Evolutionary conservation across 30 jellyfish, hydroid and myxozoan genomes (phyloP).

Genomic region (Cassiopea andromeda): DNA sequence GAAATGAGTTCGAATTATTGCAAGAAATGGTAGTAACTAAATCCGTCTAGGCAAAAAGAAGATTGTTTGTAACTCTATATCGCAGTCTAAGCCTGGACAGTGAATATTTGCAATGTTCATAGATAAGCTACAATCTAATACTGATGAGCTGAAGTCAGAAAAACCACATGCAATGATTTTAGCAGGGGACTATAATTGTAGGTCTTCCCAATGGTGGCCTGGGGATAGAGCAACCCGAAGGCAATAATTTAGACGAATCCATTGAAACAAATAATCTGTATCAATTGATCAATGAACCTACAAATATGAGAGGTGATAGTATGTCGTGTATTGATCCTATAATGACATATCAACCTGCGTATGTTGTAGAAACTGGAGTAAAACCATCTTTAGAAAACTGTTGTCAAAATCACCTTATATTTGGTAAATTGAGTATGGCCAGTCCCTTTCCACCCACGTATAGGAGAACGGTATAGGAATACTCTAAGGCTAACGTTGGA

Average conservation of each 20-base stretch:
- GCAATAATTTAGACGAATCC: constrained; percentile 30
- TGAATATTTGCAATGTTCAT: neutral
- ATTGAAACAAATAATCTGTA: constrained; percentile 40
- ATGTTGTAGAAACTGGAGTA: neutral
- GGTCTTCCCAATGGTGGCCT: neutral
- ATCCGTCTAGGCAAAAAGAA: neutral
- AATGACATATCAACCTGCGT: neutral
- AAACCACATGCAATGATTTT: neutral
- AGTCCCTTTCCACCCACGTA: constrained; percentile 33
- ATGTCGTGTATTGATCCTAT: neutral
- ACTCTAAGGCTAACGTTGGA: constrained; percentile 24
- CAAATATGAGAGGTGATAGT: constrained; percentile 14
- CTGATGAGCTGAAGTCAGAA: neutral
- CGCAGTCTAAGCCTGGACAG: constrained; percentile 3
- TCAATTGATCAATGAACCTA: constrained; percentile 36
- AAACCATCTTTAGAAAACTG: constrained; percentile 34
- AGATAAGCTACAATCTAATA: neutral
- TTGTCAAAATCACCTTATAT: constrained; percentile 36
- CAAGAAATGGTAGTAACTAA: constrained; percentile 14
- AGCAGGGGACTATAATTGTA: neutral
- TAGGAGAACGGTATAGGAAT: constrained; percentile 37
- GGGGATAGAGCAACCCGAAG: constrained; percentile 14
- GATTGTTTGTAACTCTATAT: neutral
- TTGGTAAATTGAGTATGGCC: constrained; percentile 22
- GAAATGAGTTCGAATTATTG: constrained; percentile 1